Evolutionary conservation across 2,797 vertebrate genomes (phyloP).

Genomic region (Acipenser ruthenus): DNA sequence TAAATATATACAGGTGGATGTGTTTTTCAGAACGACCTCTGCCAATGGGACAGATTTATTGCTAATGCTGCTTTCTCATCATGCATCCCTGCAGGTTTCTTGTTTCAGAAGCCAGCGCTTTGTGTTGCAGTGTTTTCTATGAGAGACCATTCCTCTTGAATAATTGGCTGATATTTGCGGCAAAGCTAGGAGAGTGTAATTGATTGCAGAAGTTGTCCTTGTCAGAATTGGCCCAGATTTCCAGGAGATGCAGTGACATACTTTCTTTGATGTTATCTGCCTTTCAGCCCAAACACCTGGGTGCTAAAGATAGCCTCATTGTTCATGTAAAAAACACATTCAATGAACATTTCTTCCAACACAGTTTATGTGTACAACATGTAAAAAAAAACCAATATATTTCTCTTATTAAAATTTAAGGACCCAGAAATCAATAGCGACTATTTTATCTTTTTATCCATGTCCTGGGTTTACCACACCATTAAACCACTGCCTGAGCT

Average conservation of each 20-base stretch:
- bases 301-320: constrained; percentile 30
- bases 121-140: not conserved
- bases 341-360: not conserved
- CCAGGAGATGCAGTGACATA: constrained; percentile 29
- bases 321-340: constrained; percentile 7
- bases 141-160: constrained; percentile 7
- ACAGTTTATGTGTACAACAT: too few relatives aligned
- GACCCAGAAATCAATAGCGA: too few relatives aligned
- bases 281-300: constrained; percentile 31
- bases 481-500: too few relatives aligned
- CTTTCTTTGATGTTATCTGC: constrained; percentile 39
- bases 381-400: too few relatives aligned
- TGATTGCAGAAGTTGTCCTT: constrained; percentile 25
- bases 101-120: constrained; percentile 2
- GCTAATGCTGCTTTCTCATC: constrained; percentile 9
- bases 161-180: constrained; percentile 11
- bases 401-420: too few relatives aligned
- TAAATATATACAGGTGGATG: too few relatives aligned
- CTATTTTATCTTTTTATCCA: too few relatives aligned
- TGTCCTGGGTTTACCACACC: too few relatives aligned
- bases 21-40: too few relatives aligned
- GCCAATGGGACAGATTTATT: too few relatives aligned
- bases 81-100: constrained; percentile 10
- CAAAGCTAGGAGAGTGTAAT: constrained; percentile 14
- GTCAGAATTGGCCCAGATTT: constrained; percentile 21